Evolutionary conservation across 2,888 invertebrate genomes (phyloP).

Genomic region (Plebejus anna): DNA sequence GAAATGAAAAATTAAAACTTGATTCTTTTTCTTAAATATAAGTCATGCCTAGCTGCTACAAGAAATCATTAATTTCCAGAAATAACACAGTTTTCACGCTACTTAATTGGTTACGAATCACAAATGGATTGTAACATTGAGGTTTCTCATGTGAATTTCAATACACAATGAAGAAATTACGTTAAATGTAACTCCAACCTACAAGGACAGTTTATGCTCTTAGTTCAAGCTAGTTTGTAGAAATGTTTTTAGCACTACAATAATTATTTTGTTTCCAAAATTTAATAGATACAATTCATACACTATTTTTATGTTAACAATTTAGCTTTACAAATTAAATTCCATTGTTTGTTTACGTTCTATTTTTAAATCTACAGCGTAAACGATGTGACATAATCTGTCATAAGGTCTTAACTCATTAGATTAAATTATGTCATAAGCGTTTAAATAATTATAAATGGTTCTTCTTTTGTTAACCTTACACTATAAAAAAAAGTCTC

Average conservation of each 20-base stretch:
- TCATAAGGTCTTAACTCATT: background rate
- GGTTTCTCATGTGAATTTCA: background rate
- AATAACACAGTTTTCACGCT: background rate
- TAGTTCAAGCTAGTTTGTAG: background rate
- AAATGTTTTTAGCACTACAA: too few species aligned
- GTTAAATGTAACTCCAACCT: background rate
- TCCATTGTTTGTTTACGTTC: background rate
- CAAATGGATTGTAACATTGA: background rate
- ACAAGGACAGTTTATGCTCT: too few species aligned
- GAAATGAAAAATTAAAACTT: constrained; percentile 35
- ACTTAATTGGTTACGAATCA: background rate
- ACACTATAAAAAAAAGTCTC: too few species aligned
- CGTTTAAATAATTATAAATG: too few species aligned
- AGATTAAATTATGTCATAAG: too few species aligned
- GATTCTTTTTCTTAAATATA: too few species aligned
- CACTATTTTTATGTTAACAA: background rate
- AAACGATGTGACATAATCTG: background rate
- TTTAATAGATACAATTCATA: background rate
- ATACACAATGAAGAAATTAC: background rate
- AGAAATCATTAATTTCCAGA: background rate
- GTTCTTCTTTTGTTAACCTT: too few species aligned
- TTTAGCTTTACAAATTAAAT: background rate
- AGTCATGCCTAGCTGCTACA: background rate
- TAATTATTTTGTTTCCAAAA: too few species aligned
- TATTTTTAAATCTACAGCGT: background rate